phyloP scores from a whole-genome alignment of 2,113 vertebrate species.

The Indri indri region DNA sequence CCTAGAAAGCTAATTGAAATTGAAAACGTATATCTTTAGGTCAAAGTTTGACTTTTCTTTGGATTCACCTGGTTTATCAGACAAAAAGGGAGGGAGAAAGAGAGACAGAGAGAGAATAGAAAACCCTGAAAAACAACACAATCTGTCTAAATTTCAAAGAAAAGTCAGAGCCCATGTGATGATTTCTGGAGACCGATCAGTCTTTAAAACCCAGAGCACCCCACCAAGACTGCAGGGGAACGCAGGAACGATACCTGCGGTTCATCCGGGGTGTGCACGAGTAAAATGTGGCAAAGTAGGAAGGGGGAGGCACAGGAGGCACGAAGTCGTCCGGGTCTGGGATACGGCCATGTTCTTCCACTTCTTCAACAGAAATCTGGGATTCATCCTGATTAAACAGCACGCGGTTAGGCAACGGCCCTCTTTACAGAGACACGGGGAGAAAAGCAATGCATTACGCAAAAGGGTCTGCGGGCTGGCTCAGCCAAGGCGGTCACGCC shows the following conservation, averaged over 20 bases:
- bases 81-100: not conserved
- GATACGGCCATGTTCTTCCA: slow-evolving; percentile 79
- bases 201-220: not conserved
- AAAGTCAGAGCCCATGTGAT: not conserved
- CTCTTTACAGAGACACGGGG: rapidly evolving
- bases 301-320: slow-evolving; percentile 87
- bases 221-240: rapidly evolving
- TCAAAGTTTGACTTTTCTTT: slow-evolving; percentile 53
- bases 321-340: slow-evolving; percentile 89
- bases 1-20: slow-evolving; percentile 54
- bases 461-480: not conserved
- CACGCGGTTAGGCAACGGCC: slow-evolving; percentile 34
- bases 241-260: slow-evolving; percentile 80
- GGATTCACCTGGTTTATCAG: not conserved
- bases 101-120: not conserved
- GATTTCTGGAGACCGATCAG: not conserved
- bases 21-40: slow-evolving; percentile 41
- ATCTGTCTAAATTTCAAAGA: not conserved
- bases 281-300: slow-evolving; percentile 89
- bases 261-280: slow-evolving; percentile 82
- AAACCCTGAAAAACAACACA: not conserved
- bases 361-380: slow-evolving; percentile 83
- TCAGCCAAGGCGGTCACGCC: not conserved
- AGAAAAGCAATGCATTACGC: not conserved
- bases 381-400: slow-evolving; percentile 84